Evolutionary conservation across 2,113 vertebrate genomes (phyloP), one percentile per base, ranked within the genome.

Genomic region (Manacus vitellinus): DNA sequence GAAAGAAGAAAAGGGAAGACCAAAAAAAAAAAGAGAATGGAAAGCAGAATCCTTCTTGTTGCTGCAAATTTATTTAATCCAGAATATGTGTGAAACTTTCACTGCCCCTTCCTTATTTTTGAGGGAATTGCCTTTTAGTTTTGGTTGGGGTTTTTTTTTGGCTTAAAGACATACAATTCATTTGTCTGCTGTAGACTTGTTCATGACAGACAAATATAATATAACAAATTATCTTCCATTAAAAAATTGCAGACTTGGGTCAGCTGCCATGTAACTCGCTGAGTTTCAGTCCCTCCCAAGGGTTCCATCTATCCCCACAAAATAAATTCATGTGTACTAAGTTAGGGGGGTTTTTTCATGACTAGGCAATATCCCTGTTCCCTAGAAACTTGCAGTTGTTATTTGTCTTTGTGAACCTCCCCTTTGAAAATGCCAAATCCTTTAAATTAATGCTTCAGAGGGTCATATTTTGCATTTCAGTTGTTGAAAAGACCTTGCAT

Each of bases 381-480:
- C 94, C 85, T 93, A 67, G 96, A 91, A 97, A 92, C 72, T 92
- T 92, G 85, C 82, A 92, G 93, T 97, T 93, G 88, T 97, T 96
- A 90, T 96, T 94, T 95, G 88, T 92, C 95, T 95, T 93, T 43
- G 9, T 83, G 82, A 90, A 80, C 75, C 82, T 95, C 75, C 61
- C 59, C 72, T 94, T 94, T 96, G 90, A 96, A 97, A 96, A 96
- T 92, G 92, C 65, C 85, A 96, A 86, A 96, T 95, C 95, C 85
- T 93, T 96, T 88, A 93, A 97, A 96, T 96, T 96, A 96, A 95
- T 97, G 93, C 94, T 94, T 95, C 75, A 61, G 55, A 95, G 72
- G 72, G 88, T 94, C 92, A 93, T 95, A 97, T 96, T 97, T 96
- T 94, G 95, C 95, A 95, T 97, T 97, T 97, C 73, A 88, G 90